Conservation (phyloP, 2,888 invertebrate genomes). For the Pheosia gnoma region DNA sequence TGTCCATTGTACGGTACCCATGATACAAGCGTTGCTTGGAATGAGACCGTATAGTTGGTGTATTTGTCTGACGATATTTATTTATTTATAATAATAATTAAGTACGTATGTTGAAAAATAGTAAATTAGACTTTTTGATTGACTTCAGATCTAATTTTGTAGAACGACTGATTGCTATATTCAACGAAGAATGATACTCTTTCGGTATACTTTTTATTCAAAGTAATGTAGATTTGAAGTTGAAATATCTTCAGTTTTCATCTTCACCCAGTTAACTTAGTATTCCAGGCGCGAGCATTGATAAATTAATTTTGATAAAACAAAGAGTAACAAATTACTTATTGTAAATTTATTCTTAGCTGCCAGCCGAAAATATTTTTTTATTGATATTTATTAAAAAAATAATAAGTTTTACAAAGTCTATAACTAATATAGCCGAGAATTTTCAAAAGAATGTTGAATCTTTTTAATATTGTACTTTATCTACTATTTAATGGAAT, state of each 20-base stretch:
- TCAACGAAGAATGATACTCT: neutral
- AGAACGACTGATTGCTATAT: neutral
- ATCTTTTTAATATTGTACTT: too few species aligned
- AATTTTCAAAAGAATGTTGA: neutral
- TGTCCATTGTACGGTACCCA: too few species aligned
- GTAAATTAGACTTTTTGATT: neutral
- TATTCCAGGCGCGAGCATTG: neutral
- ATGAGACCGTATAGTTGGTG: too few species aligned
- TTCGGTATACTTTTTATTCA: neutral
- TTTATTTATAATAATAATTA: too few species aligned
- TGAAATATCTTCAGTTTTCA: neutral
- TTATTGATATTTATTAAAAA: neutral
- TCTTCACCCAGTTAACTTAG: neutral
- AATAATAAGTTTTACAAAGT: neutral
- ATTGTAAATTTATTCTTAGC: neutral
- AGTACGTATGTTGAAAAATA: too few species aligned
- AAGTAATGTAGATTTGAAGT: neutral
- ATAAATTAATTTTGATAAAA: conserved; percentile 2
- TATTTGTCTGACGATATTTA: too few species aligned
- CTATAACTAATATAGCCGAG: neutral
- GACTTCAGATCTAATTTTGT: neutral
- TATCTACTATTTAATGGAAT: neutral
- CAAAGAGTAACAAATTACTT: neutral
- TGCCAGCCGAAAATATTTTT: neutral
- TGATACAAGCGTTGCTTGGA: too few species aligned